Conservation (phyloP, 2,113 vertebrate genomes). For the Pangasianodon hypophthalmus region DNA sequence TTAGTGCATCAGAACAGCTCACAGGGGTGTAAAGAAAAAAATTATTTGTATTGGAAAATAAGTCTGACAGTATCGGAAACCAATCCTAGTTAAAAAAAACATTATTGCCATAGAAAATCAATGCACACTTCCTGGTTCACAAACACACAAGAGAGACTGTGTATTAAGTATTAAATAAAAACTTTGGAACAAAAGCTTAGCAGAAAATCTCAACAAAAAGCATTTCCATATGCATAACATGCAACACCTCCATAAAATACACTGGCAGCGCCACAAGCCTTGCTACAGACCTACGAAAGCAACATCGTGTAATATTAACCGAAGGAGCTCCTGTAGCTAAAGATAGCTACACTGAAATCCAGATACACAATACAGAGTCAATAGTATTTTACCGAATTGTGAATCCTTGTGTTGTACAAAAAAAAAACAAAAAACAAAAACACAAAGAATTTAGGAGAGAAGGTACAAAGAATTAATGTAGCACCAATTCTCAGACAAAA, state of each 20-base stretch:
- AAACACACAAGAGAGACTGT: background rate
- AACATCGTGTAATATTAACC: background rate
- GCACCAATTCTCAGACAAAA: background rate
- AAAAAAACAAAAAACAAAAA: no score
- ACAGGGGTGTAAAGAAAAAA: background rate
- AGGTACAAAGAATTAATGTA: background rate
- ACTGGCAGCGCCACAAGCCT: background rate
- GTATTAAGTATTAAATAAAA: background rate
- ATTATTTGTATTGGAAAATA: background rate
- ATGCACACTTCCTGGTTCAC: background rate
- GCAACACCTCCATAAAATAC: background rate
- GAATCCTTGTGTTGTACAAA: background rate
- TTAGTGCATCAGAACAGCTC: background rate
- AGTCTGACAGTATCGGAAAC: background rate
- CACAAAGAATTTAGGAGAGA: background rate
- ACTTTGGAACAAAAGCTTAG: background rate
- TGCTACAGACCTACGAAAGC: background rate
- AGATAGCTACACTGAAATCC: background rate
- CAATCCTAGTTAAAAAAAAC: background rate
- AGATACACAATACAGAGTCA: background rate
- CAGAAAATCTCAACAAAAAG: background rate
- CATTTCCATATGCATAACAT: background rate
- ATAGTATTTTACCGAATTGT: background rate
- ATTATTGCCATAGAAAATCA: background rate
- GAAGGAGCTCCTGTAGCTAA: background rate